Evolutionary conservation across 2,797 vertebrate genomes (phyloP), one percentile per base, ranked within the genome.

Genomic region (Tapera naevia): DNA sequence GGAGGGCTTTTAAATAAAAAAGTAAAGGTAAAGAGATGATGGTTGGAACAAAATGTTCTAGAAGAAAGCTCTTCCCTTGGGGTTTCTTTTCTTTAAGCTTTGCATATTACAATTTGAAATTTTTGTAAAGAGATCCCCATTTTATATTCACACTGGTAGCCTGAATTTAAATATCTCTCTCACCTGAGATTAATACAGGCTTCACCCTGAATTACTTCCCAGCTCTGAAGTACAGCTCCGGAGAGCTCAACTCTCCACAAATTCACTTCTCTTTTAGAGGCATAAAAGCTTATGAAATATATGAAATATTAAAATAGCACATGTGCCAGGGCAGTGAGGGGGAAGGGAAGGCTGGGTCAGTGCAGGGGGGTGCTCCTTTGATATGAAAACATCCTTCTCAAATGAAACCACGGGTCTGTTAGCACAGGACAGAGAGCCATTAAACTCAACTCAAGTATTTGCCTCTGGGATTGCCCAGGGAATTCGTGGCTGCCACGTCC

Each of bases 141-240:
- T 97, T 97, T 91, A 97, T 97, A 97, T 97, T 97, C 97, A 96
- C 95, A 96, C 94, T 93, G 95, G 96, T 96, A 97, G 93, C 95
- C 95, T 97, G 97, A 97, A 97, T 97, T 97, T 97, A 97, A 97
- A 97, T 97, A 96, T 97, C 96, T 97, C 93, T 91, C 97, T 96
- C 97, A 97, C 96, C 95, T 96, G 96, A 97, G 97, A 97, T 97
- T 97, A 97, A 97, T 97, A 96, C 88, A 97, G 96, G 96, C 97
- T 97, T 97, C 97, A 97, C 93, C 96, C 95, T 97, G 97, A 97
- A 97, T 97, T 97, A 97, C 97, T 97, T 97, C 94, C 91, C 89
- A 80, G 94, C 96, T 95, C 97, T 97, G 96, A 96, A 97, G 96
- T 95, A 92, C 95, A 97, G 96, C 95, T 96, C 94, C 91, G 84